phyloP scores from a whole-genome alignment of 2,113 vertebrate genomes.

The Platichthys flesus region DNA sequence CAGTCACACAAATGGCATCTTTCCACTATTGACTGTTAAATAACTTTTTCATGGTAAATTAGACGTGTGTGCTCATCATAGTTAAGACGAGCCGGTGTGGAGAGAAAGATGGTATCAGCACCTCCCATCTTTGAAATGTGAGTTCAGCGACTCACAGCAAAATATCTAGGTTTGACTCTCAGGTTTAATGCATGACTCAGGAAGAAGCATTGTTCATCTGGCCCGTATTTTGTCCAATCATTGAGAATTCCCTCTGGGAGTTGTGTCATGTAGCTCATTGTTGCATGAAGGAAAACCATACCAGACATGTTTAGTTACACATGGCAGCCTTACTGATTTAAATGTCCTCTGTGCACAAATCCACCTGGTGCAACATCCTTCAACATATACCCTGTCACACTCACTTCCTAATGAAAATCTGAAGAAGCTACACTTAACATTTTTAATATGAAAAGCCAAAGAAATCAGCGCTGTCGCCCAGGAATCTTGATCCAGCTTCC shows the following conservation, averaged over 20 bases:
- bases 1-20: neutral
- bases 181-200: slow-evolving; percentile 31
- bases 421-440: slow-evolving; percentile 43
- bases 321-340: slow-evolving; percentile 32
- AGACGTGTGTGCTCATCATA: neutral
- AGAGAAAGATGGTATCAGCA: slow-evolving; percentile 12
- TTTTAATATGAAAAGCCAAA: slow-evolving; percentile 45
- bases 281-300: slow-evolving; percentile 54
- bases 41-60: neutral
- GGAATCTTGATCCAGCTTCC: slow-evolving; percentile 42
- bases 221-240: slow-evolving; percentile 64
- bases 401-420: slow-evolving; percentile 41
- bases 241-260: slow-evolving; percentile 39
- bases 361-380: neutral
- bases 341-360: slow-evolving; percentile 23
- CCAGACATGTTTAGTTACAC: slow-evolving; percentile 36
- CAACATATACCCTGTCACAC: slow-evolving; percentile 25
- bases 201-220: slow-evolving; percentile 28
- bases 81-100: neutral
- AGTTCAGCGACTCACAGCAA: slow-evolving; percentile 17
- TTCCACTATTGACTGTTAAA: neutral
- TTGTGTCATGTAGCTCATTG: slow-evolving; percentile 44
- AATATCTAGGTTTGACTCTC: slow-evolving; percentile 20
- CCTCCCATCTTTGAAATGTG: slow-evolving; percentile 4
- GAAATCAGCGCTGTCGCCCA: slow-evolving; percentile 35